Percentiles rank a stretch among this genome's conserved stretches.
phyloP scores from a whole-genome alignment of 1,140 invertebrate species.

The Eupristina koningsbergeri region DNA sequence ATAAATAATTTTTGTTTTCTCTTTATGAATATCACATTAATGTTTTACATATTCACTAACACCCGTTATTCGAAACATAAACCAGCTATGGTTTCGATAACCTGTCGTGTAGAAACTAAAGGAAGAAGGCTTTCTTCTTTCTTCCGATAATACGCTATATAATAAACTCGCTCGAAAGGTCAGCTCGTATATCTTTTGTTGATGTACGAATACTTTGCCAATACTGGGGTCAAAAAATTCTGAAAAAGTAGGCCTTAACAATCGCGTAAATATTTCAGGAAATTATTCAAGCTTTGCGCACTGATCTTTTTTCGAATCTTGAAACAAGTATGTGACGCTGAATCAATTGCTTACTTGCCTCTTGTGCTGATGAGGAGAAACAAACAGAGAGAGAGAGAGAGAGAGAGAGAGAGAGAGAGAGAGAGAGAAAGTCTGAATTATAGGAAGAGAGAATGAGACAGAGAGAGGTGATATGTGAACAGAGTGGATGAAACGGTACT shows the following conservation, averaged over 20 bases:
- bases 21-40: not conserved
- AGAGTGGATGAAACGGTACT: conserved; percentile 68
- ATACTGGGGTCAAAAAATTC: not conserved
- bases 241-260: conserved; percentile 9
- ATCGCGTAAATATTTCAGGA: conserved; percentile 1
- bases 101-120: not conserved
- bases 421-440: too few species aligned
- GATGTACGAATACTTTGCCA: not conserved
- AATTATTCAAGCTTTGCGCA: not conserved
- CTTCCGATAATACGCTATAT: not conserved
- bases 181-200: not conserved
- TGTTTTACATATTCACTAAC: not conserved
- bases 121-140: not conserved
- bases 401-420: conserved; percentile 3
- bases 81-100: not conserved
- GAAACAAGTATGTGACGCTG: not conserved
- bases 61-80: conserved; percentile 7
- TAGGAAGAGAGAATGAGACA: not conserved
- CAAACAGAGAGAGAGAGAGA: not conserved
- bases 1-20: not conserved
- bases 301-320: not conserved
- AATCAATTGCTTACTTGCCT: conserved; percentile 13
- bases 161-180: not conserved
- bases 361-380: not conserved
- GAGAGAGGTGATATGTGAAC: conserved; percentile 52